Base-by-base conservation (phyloP, 2,113 vertebrate species). In the Daphoenositta chrysoptera region DNA sequence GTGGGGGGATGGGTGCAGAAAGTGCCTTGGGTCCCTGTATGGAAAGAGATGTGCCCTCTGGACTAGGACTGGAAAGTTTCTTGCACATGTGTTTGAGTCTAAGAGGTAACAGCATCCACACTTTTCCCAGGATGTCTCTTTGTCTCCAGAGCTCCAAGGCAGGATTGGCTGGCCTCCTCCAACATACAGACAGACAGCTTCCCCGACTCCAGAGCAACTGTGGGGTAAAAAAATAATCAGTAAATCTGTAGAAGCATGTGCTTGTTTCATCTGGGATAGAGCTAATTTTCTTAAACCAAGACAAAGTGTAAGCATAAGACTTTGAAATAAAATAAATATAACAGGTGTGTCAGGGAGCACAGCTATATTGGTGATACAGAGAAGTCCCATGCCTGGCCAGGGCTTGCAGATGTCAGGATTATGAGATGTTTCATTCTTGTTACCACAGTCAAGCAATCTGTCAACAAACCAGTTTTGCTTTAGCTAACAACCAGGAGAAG, bases 401-500 rank as follows among this genome's bases (percentile, higher is more conserved):
- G 61, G 65, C 76, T 88, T 83, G 8, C 10, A 35, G 89, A 79
- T 27, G 26, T 89, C 63, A 86, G 78, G 86, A 83, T 47, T 58
- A 57, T 82, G 93, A 78, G 82, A 83, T 72, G 48, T 90, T 96
- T 90, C 79, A 57, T 80, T 91, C 87, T 93, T 16, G 10, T 93
- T 86, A 83, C 48, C 70, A 75, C 58, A 84, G 87, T 58, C 79
- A 89, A 95, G 58, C 37, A 93, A 95, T 89, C 64, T 80, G 44
- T 73, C 93, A 96, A 85, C 9, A 33, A 87, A 84, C 70, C 87
- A 79, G 15, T 39, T 53, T 66, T 53, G 7, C n/a, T 82, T 79
- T 42, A 94, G 71, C 72, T 96, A 91, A 92, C 44, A 31, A 88
- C 76, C 89, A 94, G 93, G 90, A 85, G 83, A 97, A 96, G 95